A percentile compares a stretch with the other conserved stretches of the same genome.
phyloP scores from a whole-genome alignment of 2,113 vertebrate species.

The Mesocricetus auratus region DNA sequence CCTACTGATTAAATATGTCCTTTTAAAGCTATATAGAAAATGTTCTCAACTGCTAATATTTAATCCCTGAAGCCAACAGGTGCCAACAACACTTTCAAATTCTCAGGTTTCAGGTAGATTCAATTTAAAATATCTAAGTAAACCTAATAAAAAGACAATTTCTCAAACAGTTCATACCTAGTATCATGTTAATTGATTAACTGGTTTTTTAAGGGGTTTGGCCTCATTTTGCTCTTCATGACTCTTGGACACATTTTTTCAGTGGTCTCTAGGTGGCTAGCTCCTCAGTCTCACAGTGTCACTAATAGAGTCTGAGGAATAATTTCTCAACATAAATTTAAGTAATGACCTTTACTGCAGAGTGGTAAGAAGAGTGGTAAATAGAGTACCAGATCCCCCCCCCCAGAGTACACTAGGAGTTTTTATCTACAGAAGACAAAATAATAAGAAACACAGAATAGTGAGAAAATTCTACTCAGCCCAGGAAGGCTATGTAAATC shows the following conservation, averaged over 20 bases:
- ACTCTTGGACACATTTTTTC: not conserved
- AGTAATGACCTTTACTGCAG: not conserved
- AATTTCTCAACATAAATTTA: slow-evolving; percentile 4
- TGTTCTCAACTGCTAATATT: slow-evolving; percentile 12
- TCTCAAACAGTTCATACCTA: not conserved
- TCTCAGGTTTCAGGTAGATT: not conserved
- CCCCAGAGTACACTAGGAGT: not conserved
- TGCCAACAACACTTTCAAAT: not conserved
- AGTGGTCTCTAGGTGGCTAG: not conserved
- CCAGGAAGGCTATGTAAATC: not conserved
- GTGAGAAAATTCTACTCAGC: not conserved
- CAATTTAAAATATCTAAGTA: not conserved
- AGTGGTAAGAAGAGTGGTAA: not conserved
- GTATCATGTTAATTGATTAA: not conserved
- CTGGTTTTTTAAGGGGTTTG: not conserved
- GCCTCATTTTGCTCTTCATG: not conserved
- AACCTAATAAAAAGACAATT: not conserved
- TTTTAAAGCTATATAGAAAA: not conserved
- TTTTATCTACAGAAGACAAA: not conserved
- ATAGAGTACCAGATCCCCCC: not conserved
- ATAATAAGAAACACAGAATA: not conserved
- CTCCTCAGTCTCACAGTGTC: slow-evolving; percentile 9
- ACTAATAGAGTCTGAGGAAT: not conserved
- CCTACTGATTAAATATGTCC: not conserved
- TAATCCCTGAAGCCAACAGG: not conserved